A percentile compares a stretch with the other conserved stretches of the same genome.
Conservation (phyloP, 2,888 invertebrate genomes). For the Amiota communis region DNA sequence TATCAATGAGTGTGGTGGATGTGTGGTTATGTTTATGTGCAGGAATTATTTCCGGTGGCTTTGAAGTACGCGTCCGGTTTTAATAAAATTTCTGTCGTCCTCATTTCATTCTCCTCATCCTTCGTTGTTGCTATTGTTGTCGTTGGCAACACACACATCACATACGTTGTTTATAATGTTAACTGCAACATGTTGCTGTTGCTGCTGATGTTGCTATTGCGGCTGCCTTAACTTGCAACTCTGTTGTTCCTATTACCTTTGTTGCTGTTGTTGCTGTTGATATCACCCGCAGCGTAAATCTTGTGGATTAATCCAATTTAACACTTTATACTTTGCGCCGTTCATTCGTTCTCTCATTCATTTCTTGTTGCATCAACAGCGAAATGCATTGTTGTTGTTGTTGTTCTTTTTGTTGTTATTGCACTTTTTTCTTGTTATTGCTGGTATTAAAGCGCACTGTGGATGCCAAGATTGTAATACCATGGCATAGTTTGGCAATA, state of each 20-base stretch:
- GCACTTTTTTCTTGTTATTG: constrained; percentile 8
- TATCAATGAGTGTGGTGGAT: too few species aligned
- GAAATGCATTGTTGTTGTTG: neutral
- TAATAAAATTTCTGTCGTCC: constrained; percentile 50
- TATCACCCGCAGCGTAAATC: constrained; percentile 72
- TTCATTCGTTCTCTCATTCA: neutral
- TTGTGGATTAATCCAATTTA: constrained; percentile 72
- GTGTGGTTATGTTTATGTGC: neutral
- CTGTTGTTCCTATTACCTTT: constrained; percentile 25
- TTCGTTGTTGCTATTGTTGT: constrained; percentile 34
- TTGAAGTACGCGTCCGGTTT: constrained; percentile 66
- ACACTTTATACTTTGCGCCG: constrained; percentile 66
- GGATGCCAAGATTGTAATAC: constrained; percentile 39
- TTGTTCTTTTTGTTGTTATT: neutral
- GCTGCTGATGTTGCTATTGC: constrained; percentile 36
- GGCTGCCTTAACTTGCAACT: too few species aligned
- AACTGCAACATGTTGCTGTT: constrained; percentile 55
- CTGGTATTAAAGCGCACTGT: constrained; percentile 38
- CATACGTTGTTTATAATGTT: constrained; percentile 35
- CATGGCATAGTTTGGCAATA: constrained; percentile 32
- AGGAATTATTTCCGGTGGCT: constrained; percentile 62
- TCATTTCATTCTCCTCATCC: constrained; percentile 34
- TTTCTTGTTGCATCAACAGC: constrained; percentile 44
- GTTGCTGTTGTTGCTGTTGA: constrained; percentile 54
- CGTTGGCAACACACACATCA: neutral